Base-by-base conservation (phyloP, 2,888 invertebrate species). In the Agriopis marginaria region DNA sequence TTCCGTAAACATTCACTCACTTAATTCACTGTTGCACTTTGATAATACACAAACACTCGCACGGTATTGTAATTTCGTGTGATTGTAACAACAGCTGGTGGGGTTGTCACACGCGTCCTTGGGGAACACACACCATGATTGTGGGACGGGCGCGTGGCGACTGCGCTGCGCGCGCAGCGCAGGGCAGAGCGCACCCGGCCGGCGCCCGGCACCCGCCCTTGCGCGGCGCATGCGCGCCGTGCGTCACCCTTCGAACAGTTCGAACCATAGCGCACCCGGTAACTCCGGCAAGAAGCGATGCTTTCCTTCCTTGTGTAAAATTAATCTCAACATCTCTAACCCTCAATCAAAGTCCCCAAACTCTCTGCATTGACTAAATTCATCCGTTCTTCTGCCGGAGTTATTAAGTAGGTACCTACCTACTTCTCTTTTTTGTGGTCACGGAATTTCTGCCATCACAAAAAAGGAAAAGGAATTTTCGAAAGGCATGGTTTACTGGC, bases 131-230 rank as follows among this genome's bases (percentile, higher is more conserved):
- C 92, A 90, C 92, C 93, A 91, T 92, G 89, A 90, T 89, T 88
- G 84, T 85, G 85, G 88, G 88, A 89, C 90, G 87, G 86, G 89
- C 93, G 93, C 92, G 91, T 90, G 91, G 87, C 91, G 91, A 93
- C 93, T 93, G 93, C 92, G 93, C 92, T 93, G 93, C 91, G 93
- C 92, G 87, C 84, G 82, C 74, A 90, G 89, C 92, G 91, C 90
- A 17, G 17, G 17, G 17, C 17, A 23, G 17, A 23, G 90, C 90
- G 12, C 58, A 44, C 44, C 17, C 60, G 50, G 55, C 40, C 17
- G 17, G 17, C 17, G 17, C 17, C n/a, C 89, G 86, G 88, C 86
- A 50, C 89, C 89, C 71, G 73, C 70, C 72, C 86, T 83, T 79
- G 79, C 72, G 68, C 78, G 70, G 86, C 89, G 90, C 92, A 87